These are phyloP conservation scores for Belgica antarctica DNA, from an alignment of 2,888 invertebrate genomes.

Conservation along the genomic window DNA sequence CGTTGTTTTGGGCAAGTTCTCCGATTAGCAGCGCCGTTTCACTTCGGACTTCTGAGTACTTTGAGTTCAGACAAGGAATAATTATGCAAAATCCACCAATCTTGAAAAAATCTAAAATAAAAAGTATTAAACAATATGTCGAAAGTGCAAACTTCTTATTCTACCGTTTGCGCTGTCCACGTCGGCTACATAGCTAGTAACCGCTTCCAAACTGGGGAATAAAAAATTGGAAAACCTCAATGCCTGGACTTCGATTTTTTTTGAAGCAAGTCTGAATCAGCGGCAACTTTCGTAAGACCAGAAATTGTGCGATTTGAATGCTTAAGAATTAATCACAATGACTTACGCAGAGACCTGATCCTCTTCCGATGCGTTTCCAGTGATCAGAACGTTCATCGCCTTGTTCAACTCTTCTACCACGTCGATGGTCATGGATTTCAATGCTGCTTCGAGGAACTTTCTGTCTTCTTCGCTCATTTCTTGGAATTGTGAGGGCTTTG, in stretches of 20 bases:
- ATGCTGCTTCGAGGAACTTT: slow-evolving; percentile 68
- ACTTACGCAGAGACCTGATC: slow-evolving; percentile 64
- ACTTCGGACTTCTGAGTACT: slow-evolving; percentile 62
- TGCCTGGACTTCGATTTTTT: too few species aligned
- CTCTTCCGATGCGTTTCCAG: slow-evolving; percentile 56
- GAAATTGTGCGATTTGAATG: too few species aligned
- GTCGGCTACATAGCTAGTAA: slow-evolving; percentile 69
- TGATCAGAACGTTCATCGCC: slow-evolving; percentile 61
- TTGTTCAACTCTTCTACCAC: slow-evolving; percentile 65
- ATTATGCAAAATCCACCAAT: slow-evolving; percentile 78
- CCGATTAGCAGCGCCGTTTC: slow-evolving; percentile 69
- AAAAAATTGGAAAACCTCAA: too few species aligned
- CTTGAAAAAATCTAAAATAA: slow-evolving; percentile 71
- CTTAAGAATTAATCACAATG: too few species aligned
- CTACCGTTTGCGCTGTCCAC: slow-evolving; percentile 78
- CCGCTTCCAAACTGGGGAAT: slow-evolving; percentile 65
- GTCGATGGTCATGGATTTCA: slow-evolving; percentile 69
- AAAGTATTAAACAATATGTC: slow-evolving; percentile 18
- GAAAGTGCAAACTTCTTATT: slow-evolving; percentile 44
- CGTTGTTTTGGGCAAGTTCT: slow-evolving; percentile 81
- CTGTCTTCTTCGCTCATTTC: slow-evolving; percentile 68
- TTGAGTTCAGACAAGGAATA: slow-evolving; percentile 63
- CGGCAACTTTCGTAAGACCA: too few species aligned
- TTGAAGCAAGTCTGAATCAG: too few species aligned
- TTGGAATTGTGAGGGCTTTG: slow-evolving; percentile 56